Evolutionary conservation across 92 coral and sea anemone genomes (phyloP), one percentile per base, ranked within the genome.

Genomic region (Hydrozoanthus gracilis): DNA sequence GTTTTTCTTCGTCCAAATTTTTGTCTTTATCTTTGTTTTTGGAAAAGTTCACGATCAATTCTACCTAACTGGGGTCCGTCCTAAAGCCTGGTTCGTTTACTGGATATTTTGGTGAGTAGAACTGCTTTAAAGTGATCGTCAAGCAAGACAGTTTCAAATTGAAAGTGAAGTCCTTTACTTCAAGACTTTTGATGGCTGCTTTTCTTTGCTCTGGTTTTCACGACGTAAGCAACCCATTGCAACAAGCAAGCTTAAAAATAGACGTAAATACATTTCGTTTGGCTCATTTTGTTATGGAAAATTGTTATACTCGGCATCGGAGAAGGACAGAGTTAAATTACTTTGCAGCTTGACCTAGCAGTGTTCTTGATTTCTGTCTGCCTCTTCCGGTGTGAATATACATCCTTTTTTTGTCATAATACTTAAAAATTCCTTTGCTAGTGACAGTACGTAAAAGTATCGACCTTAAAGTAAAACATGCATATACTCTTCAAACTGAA

Each of bases 21-120:
- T 62, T 64, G 73, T 64, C 73, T 80, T 80, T 46, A 65, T 3
- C 85, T 39, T 80, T 80, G 85, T 80, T 80, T 80, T 77, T 14
- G n/a, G n/a, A 18, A n/a, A 11, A 17, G 56, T 65, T 65, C 46
- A 1, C 45, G 85, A 65, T 80, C 62, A 16, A 6, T 48, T 65
- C 27, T 7, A 65, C 39, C 17, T 61, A 3, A 13, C 58, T 18
- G 74, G 69, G 62, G 69, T 80, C 20, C 54, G 8, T 65, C 56
- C 14, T 48, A 80, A 65, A 65, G 73, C 10, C 73, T 62, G 61
- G 85, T 46, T 14, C 7, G 17, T 64, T 46, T 64, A 17, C 74
- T 44, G 73, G 85, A 48, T 65, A 64, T 80, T 62, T 4, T 80
- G 60, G 85, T 64, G 50, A 80, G 85, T 80, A 1, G 15, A 54